These are phyloP conservation scores for Dasypolia templi DNA, from an alignment of 2,888 invertebrate genomes.

Conservation along the genomic window DNA sequence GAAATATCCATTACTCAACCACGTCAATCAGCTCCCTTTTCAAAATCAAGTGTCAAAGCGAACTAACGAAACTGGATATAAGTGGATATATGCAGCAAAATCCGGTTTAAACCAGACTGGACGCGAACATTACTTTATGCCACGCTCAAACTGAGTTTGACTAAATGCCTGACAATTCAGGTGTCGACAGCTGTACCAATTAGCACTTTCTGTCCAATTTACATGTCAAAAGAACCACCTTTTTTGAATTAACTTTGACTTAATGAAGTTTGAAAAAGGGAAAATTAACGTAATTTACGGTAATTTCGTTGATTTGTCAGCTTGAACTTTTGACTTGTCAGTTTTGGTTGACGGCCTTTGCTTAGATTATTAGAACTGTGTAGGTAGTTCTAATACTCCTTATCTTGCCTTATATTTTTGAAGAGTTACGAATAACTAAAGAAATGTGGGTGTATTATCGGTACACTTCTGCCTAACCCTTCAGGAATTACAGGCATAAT, in stretches of 20 bases:
- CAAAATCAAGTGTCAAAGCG: slow-evolving; percentile 70
- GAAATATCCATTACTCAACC: slow-evolving; percentile 46
- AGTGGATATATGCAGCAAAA: slow-evolving; percentile 72
- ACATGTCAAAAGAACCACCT: slow-evolving; percentile 75
- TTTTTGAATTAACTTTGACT: slow-evolving; percentile 64
- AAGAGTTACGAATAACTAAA: not conserved
- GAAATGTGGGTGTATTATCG: not conserved
- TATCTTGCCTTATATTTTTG: not conserved
- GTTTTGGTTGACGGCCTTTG: not conserved
- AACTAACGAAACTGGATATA: slow-evolving; percentile 71
- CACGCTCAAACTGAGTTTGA: slow-evolving; percentile 60
- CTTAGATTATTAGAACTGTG: not conserved
- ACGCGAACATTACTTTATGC: slow-evolving; percentile 51
- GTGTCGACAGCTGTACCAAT: slow-evolving; percentile 70
- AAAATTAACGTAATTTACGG: slow-evolving; percentile 53
- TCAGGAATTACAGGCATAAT: not conserved
- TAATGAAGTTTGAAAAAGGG: slow-evolving; percentile 63
- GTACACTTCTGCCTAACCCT: not conserved
- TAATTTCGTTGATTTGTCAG: slow-evolving; percentile 37
- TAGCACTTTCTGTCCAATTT: slow-evolving; percentile 72
- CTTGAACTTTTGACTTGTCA: slow-evolving; percentile 8
- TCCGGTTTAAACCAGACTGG: slow-evolving; percentile 73
- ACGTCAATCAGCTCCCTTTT: slow-evolving; percentile 66
- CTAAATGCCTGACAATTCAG: slow-evolving; percentile 63
- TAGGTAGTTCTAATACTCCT: not conserved